Evolutionary conservation across 2,113 vertebrate genomes (phyloP).

Genomic region (Semnornis frantzii): DNA sequence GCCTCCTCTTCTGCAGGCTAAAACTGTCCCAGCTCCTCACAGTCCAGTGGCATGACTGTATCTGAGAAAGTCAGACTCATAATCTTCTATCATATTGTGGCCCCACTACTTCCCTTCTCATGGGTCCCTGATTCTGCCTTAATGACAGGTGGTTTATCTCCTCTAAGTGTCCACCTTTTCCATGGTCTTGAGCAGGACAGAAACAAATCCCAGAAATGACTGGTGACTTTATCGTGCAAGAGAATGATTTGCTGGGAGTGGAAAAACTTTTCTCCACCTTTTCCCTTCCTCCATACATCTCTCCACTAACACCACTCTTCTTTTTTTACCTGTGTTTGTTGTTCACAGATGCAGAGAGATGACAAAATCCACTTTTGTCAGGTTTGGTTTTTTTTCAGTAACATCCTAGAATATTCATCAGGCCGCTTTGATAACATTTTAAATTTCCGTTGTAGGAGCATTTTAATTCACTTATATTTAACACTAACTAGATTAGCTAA

Average conservation of each 20-base stretch:
- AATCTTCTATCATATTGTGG: accelerated
- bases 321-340: neutral
- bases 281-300: neutral
- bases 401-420: neutral
- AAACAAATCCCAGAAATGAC: neutral
- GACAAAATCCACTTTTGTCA: neutral
- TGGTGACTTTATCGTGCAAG: neutral
- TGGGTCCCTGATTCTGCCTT: neutral
- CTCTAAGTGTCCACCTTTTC: neutral
- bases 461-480: constrained; percentile 4
- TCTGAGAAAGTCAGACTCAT: neutral
- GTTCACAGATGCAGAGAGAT: neutral
- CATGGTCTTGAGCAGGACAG: neutral
- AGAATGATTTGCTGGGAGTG: neutral
- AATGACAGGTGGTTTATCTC: neutral
- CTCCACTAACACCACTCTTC: neutral
- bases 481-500: constrained; percentile 25
- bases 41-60: neutral
- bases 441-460: neutral
- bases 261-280: neutral
- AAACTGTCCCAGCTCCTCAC: neutral
- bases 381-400: neutral
- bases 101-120: neutral
- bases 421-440: neutral
- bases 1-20: too few relatives aligned